Evolutionary conservation across 1,140 invertebrate genomes (phyloP).

Genomic region (Sinonovacula constricta): DNA sequence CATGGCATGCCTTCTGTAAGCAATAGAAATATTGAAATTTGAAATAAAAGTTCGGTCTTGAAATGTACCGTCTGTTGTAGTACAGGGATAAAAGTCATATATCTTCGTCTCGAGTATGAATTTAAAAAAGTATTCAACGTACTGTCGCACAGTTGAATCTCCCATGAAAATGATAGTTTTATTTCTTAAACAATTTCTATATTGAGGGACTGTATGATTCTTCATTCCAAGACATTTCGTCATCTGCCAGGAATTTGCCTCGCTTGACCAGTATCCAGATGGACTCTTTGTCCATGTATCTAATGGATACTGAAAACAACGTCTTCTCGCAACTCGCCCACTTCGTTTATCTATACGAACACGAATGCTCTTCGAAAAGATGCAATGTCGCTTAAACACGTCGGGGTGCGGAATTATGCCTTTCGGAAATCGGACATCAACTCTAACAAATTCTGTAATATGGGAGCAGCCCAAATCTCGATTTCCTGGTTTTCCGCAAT

Average conservation of each 20-base stretch:
- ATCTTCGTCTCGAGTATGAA: neutral
- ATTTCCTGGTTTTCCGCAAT: conserved; percentile 29
- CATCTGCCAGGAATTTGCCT: conserved; percentile 20
- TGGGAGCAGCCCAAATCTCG: neutral
- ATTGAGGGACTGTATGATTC: neutral
- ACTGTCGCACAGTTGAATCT: conserved; percentile 34
- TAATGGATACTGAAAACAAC: no score
- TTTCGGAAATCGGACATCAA: no score
- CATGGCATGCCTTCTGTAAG: conserved; percentile 37
- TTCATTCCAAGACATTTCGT: conserved; percentile 3
- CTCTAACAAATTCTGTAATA: neutral
- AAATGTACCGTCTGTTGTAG: neutral
- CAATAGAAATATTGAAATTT: conserved; percentile 17
- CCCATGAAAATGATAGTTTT: conserved; percentile 22
- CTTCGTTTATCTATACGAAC: neutral
- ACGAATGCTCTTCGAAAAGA: neutral
- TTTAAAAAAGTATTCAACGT: conserved; percentile 26
- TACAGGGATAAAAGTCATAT: neutral
- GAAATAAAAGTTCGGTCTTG: conserved; percentile 2
- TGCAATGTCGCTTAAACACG: neutral
- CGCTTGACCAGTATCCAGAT: conserved; percentile 22
- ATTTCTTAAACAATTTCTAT: conserved; percentile 19
- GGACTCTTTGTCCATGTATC: no score
- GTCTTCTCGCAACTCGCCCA: no score
- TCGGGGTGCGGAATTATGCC: neutral